Percentiles rank a stretch among this genome's conserved stretches.
These are phyloP conservation scores for Macrotis lagotis DNA, from an alignment of 2,113 vertebrate species.

Conservation along the genomic window DNA sequence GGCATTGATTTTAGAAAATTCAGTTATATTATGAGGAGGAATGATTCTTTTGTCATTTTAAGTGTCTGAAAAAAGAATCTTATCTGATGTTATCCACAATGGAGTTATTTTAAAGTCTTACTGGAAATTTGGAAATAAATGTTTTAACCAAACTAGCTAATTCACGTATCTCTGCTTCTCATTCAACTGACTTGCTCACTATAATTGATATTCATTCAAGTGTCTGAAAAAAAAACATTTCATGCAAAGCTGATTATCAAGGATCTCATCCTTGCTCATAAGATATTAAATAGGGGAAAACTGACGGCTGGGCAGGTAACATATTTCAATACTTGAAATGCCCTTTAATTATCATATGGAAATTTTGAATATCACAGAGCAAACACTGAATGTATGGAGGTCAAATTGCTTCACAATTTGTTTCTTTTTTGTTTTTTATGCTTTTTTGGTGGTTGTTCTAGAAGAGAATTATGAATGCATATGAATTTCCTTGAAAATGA, in stretches of 20 bases:
- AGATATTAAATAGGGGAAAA: not conserved
- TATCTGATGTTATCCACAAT: not conserved
- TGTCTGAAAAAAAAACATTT: not conserved
- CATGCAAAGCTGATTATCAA: not conserved
- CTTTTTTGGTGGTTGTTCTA: not conserved
- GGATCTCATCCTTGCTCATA: not conserved
- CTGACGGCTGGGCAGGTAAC: not conserved
- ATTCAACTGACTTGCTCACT: not conserved
- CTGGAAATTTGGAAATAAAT: not conserved
- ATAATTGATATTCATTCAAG: not conserved
- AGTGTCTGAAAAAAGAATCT: not conserved
- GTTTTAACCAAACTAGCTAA: not conserved
- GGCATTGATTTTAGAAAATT: not conserved
- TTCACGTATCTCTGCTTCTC: not conserved
- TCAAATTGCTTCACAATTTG: not conserved
- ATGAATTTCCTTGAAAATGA: not conserved
- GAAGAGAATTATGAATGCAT: not conserved
- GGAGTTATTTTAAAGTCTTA: not conserved
- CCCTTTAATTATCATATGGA: not conserved
- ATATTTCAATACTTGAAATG: not conserved
- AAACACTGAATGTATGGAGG: not conserved
- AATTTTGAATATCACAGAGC: not conserved
- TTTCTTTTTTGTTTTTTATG: not conserved
- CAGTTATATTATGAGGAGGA: not conserved
- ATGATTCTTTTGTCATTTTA: not conserved